Conservation (phyloP, 1,140 invertebrate species). For the Lutraria rhynchaena region DNA sequence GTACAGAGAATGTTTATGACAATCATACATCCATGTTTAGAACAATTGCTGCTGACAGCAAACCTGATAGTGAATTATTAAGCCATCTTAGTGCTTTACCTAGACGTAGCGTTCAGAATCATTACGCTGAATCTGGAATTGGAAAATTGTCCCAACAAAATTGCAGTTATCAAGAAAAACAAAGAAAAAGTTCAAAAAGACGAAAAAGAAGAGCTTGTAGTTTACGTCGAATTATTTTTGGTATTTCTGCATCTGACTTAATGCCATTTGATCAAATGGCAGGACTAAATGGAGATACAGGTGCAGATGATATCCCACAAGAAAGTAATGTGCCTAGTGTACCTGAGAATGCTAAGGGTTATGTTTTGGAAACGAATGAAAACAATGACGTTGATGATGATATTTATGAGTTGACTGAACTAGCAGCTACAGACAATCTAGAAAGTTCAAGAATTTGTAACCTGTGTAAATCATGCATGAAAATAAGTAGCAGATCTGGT, state of each 20-base stretch:
- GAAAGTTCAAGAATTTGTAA: too few relatives aligned
- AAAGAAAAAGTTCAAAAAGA: background rate
- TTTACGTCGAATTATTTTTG: constrained; percentile 18
- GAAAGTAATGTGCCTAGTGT: too few relatives aligned
- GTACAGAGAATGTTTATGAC: constrained; percentile 24
- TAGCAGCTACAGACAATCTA: too few relatives aligned
- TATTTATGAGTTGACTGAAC: constrained; percentile 1
- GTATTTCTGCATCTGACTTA: background rate
- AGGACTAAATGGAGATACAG: too few relatives aligned
- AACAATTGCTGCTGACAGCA: constrained; percentile 19
- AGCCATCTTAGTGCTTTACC: constrained; percentile 10
- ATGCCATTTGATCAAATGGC: too few relatives aligned
- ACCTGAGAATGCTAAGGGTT: too few relatives aligned
- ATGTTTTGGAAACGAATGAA: background rate
- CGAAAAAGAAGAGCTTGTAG: background rate
- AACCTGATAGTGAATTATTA: constrained; percentile 9
- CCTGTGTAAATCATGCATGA: too few relatives aligned
- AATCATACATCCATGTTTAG: constrained; percentile 22
- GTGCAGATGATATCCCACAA: too few relatives aligned
- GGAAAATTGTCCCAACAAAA: background rate
- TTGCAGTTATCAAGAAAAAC: background rate
- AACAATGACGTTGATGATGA: constrained; percentile 5
- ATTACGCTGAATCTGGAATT: constrained; percentile 2
- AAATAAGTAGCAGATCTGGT: too few relatives aligned
- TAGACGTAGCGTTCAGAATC: constrained; percentile 26